Conservation (phyloP, 2,113 vertebrate species). For the Macrotus californicus region DNA sequence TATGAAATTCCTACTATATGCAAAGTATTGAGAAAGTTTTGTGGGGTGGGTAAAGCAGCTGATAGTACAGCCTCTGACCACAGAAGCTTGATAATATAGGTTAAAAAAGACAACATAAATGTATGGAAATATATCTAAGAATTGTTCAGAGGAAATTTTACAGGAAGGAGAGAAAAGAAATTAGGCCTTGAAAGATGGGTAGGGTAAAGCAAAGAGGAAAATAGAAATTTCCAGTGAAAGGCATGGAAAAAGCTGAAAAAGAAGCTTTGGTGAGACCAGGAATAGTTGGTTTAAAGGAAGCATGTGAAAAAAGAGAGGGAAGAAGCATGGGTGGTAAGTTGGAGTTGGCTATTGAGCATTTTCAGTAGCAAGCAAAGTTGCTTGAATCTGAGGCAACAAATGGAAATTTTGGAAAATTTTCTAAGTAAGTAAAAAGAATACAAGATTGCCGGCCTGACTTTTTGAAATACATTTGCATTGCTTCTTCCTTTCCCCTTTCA, state of each 20-base stretch:
- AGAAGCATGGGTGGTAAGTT: background rate
- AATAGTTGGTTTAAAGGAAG: background rate
- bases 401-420: background rate
- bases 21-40: background rate
- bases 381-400: background rate
- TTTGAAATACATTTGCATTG: background rate
- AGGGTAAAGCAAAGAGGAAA: background rate
- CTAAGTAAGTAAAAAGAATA: background rate
- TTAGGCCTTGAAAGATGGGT: background rate
- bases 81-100: background rate
- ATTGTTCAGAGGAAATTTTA: background rate
- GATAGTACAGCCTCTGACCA: background rate
- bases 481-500: background rate
- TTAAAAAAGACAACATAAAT: background rate
- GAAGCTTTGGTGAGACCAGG: background rate
- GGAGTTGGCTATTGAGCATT: background rate
- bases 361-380: background rate
- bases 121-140: background rate
- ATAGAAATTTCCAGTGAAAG: background rate
- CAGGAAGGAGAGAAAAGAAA: background rate
- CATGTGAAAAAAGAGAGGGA: background rate
- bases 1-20: background rate
- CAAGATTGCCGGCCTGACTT: background rate
- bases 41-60: background rate
- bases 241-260: background rate